Evolutionary conservation across 2,113 vertebrate species (phyloP), one percentile per base, ranked within the genome.

Genomic region (Synodontis membranacea): DNA sequence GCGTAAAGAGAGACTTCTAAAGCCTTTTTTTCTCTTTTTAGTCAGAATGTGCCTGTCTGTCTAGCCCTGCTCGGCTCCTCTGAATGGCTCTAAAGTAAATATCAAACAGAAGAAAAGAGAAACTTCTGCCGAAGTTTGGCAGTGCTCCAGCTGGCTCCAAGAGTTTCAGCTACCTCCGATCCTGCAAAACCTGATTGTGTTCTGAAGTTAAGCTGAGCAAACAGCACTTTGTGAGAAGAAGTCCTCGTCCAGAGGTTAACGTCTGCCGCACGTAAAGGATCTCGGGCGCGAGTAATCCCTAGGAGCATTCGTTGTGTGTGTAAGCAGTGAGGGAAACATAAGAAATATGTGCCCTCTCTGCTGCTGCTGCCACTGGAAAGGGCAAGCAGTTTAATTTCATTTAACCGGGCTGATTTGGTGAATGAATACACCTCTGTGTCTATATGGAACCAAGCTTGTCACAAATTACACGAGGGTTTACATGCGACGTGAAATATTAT

Each of bases 51-150:
- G 83, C 86, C 87, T 89, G 87, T 86, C 88, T 90, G 88, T 88
- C 87, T 89, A 50, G 87, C 75, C 84, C 84, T 9, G 56, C 70
- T 87, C 34, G 52, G 80, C 84, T 87, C 82, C 52, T 25, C 84
- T 88, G 86, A 90, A 89, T 90, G 84, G 87, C 64, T 85, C 74
- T 89, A 90, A 91, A 90, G 87, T 90, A 91, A 90, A 91, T 89
- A 90, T 89, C 88, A 85, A 89, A 90, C 88, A 91, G 86, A 89
- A 90, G 89, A 90, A 90, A 90, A 89, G 88, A 89, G 86, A 89
- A 88, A 86, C 88, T 91, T 88, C 89, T 86, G 89, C 91, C 79
- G 84, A 84, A 89, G 80, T 80, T 79, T 91, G 91, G 90, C 91
- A 3, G 37, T 9, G 44, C 10, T 88, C 91, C 91, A 92, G 80